Evolutionary conservation across 2,113 vertebrate genomes (phyloP).

Genomic region (Chiloscyllium plagiosum): DNA sequence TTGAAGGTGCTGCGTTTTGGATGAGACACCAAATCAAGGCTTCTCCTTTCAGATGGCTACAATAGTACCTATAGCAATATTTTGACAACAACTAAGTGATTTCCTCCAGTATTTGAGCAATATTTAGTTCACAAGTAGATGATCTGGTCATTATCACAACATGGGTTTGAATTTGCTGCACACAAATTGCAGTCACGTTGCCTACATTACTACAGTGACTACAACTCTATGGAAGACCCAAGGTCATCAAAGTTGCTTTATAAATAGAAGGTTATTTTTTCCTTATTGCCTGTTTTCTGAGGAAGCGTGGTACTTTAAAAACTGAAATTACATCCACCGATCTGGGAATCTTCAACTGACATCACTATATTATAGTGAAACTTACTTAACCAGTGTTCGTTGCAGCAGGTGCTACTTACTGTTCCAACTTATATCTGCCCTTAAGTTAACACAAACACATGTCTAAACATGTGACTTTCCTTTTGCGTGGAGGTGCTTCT

Average conservation of each 20-base stretch:
- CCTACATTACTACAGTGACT: background rate
- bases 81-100: background rate
- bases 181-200: background rate
- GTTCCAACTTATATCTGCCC: background rate
- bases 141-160: background rate
- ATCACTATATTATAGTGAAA: background rate
- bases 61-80: background rate
- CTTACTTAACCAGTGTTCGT: background rate
- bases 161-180: background rate
- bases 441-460: background rate
- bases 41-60: background rate
- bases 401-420: background rate
- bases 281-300: background rate
- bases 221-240: background rate
- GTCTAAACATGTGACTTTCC: background rate
- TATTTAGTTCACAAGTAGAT: background rate
- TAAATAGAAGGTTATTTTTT: background rate
- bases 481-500: background rate
- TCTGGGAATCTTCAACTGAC: background rate
- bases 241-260: background rate
- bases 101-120: background rate
- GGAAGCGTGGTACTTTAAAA: background rate
- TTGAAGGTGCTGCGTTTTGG: background rate
- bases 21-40: background rate
- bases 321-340: background rate